These are phyloP conservation scores for Creontiades dilutus DNA, from an alignment of 2,888 invertebrate genomes.

Conservation along the genomic window DNA sequence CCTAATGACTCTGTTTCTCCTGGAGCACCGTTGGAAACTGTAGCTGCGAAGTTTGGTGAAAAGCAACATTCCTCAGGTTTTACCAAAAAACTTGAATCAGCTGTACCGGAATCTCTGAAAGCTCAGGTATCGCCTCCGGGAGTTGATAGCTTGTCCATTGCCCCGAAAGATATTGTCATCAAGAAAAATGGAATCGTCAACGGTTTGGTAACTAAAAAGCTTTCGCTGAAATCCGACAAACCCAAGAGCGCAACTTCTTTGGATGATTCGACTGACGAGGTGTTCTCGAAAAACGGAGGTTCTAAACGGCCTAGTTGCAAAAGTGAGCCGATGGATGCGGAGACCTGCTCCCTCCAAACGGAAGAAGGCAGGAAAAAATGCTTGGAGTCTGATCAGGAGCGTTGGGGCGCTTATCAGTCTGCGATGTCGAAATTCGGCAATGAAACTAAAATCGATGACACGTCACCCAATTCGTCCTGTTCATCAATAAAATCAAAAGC, in stretches of 20 bases:
- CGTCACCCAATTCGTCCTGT: constrained; percentile 47
- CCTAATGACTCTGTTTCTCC: background rate
- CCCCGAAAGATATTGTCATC: constrained; percentile 13
- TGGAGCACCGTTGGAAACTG: background rate
- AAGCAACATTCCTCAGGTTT: background rate
- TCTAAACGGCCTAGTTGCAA: background rate
- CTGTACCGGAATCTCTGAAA: background rate
- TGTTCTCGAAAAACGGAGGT: background rate
- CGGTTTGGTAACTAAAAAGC: constrained; percentile 34
- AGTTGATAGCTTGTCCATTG: constrained; percentile 29
- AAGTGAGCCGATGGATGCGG: constrained; percentile 70
- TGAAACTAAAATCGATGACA: constrained; percentile 52
- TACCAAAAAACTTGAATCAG: background rate
- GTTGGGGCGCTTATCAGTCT: constrained; percentile 75
- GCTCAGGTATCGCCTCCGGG: constrained; percentile 18
- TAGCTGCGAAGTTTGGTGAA: background rate
- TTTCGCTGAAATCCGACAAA: constrained; percentile 21
- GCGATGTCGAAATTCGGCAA: constrained; percentile 75
- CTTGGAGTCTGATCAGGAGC: constrained; percentile 74
- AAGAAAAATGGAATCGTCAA: constrained; percentile 26
- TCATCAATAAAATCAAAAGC: constrained; percentile 28
- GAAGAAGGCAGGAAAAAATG: constrained; percentile 74
- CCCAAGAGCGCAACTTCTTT: background rate
- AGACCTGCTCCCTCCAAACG: constrained; percentile 73
- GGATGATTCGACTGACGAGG: constrained; percentile 51